phyloP scores from a whole-genome alignment of 2,797 vertebrate species.

The Myripristis jacobus region DNA sequence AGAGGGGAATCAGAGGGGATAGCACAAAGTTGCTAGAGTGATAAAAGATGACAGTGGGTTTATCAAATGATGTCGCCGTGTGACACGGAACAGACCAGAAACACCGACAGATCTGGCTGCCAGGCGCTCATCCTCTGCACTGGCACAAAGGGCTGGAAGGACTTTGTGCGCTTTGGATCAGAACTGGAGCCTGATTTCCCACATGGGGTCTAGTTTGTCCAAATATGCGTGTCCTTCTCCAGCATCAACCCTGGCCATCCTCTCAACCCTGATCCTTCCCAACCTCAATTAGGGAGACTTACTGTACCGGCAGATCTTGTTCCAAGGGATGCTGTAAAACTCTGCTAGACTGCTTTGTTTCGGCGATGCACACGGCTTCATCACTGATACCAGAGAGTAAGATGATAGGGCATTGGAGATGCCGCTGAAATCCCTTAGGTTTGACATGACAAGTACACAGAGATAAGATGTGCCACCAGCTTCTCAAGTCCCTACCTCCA shows the following conservation, averaged over 20 bases:
- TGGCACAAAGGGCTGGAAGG: not conserved
- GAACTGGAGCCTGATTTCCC: constrained; percentile 20
- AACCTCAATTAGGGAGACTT: constrained; percentile 12
- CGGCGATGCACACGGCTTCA: not conserved
- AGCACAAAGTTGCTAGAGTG: not conserved
- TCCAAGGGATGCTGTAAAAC: constrained; percentile 5
- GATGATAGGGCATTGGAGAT: not conserved
- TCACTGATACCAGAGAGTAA: not conserved
- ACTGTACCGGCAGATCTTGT: not conserved
- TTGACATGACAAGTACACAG: constrained; percentile 25
- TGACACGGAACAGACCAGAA: not conserved
- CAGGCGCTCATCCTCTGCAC: not conserved
- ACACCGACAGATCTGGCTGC: not conserved
- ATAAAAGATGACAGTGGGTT: not conserved
- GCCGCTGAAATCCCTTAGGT: constrained; percentile 28
- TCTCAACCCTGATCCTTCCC: not conserved
- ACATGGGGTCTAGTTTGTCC: not conserved
- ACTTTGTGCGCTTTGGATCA: not conserved
- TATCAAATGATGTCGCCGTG: not conserved
- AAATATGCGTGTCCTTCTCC: not conserved
- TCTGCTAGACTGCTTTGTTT: not conserved
- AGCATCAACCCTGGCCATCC: not conserved
- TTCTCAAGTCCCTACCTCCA: constrained; percentile 10
- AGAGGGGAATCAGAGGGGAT: too few relatives aligned
- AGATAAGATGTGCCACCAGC: constrained; percentile 31